Evolutionary conservation across 2,797 vertebrate species (phyloP).

Genomic region (Microchirus variegatus): DNA sequence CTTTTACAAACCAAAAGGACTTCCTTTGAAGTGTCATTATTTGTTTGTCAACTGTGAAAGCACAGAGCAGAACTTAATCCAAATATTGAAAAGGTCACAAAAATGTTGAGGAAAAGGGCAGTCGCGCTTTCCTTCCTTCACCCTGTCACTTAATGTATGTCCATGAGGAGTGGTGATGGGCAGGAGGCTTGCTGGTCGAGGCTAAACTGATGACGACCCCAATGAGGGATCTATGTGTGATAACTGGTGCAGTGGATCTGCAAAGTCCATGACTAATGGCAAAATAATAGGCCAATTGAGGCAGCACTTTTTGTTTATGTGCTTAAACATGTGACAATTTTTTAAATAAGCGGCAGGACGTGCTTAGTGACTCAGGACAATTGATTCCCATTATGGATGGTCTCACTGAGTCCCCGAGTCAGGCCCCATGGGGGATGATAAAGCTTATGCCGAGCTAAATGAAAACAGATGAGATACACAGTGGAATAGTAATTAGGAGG

Average conservation of each 20-base stretch:
- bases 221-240: constrained; percentile 57
- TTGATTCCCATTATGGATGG: constrained; percentile 89
- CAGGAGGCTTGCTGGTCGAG: constrained; percentile 30
- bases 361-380: constrained; percentile 85
- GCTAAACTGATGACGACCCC: constrained; percentile 54
- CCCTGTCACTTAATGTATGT: constrained; percentile 50
- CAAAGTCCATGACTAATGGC: constrained; percentile 76
- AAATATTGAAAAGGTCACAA: constrained; percentile 62
- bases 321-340: constrained; percentile 83
- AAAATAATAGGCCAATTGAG: constrained; percentile 85
- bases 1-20: no score
- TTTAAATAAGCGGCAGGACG: constrained; percentile 84
- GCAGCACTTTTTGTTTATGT: constrained; percentile 11
- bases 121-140: constrained; percentile 50
- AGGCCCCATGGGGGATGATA: constrained; percentile 78
- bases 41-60: constrained; percentile 26
- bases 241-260: constrained; percentile 81
- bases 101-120: constrained; percentile 38
- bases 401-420: constrained; percentile 76
- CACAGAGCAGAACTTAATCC: constrained; percentile 49
- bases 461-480: constrained; percentile 61
- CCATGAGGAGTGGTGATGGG: constrained; percentile 34
- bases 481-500: constrained; percentile 37
- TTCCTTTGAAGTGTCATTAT: background rate
- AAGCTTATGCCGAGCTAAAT: constrained; percentile 82